phyloP scores from a whole-genome alignment of 2,113 vertebrate genomes.

The Colossoma macropomum region DNA sequence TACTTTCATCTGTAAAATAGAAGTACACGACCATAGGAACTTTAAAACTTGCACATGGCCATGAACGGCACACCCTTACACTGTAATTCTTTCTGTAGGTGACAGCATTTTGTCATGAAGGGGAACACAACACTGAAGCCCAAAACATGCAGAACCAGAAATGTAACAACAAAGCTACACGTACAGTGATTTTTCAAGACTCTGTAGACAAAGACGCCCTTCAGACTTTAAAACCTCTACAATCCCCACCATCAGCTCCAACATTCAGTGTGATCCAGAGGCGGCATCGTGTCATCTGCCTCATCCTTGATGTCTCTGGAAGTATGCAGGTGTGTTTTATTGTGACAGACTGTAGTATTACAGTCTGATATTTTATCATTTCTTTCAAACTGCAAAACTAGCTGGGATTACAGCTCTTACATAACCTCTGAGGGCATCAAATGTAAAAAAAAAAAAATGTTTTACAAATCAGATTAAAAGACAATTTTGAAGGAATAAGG shows the following conservation, averaged over 20 bases:
- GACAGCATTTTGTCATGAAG: constrained; percentile 70
- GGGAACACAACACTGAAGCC: constrained; percentile 71
- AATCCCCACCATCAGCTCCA: constrained; percentile 47
- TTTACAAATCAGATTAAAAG: too few relatives aligned
- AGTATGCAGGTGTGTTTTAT: constrained; percentile 61
- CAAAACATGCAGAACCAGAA: constrained; percentile 75
- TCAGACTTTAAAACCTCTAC: constrained; percentile 46
- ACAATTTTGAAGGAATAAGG: too few relatives aligned
- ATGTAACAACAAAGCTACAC: constrained; percentile 69
- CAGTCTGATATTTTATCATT: too few relatives aligned
- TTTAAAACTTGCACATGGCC: neutral
- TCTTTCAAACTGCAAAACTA: too few relatives aligned
- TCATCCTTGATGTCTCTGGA: constrained; percentile 74
- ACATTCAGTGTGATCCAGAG: constrained; percentile 65
- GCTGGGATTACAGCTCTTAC: too few relatives aligned
- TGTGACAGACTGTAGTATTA: neutral
- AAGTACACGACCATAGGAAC: neutral
- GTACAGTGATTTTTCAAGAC: constrained; percentile 69
- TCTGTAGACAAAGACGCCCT: constrained; percentile 58
- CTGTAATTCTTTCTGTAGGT: constrained; percentile 57
- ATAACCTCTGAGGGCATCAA: too few relatives aligned
- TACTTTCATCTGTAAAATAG: neutral
- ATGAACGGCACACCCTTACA: neutral
- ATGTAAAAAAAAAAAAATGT: too few relatives aligned
- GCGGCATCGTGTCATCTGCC: constrained; percentile 65